Evolutionary conservation across 2,888 invertebrate species (phyloP).

Genomic region (Sycophila texana): DNA sequence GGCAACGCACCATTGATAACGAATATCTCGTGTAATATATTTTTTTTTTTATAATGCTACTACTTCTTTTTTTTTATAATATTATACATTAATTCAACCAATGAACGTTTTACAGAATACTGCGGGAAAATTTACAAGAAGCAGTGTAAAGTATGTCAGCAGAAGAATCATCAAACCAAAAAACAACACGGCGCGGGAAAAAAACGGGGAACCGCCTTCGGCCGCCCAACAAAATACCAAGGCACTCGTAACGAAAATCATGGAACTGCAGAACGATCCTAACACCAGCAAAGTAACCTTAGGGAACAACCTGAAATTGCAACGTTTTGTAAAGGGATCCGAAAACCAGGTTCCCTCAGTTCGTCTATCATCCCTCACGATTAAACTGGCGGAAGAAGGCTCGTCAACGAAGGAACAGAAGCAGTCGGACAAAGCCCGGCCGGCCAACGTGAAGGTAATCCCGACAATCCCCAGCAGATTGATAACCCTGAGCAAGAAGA

Average conservation of each 20-base stretch:
- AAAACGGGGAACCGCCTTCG: not conserved
- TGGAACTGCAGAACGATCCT: constrained; percentile 42
- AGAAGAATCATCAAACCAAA: constrained; percentile 16
- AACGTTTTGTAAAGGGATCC: constrained; percentile 2
- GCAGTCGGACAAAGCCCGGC: not conserved
- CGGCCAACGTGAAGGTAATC: not conserved
- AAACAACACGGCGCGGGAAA: constrained; percentile 6
- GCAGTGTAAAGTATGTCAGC: constrained; percentile 10
- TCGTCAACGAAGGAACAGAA: constrained; percentile 12
- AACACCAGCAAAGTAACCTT: constrained; percentile 12
- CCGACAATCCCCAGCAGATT: constrained; percentile 24
- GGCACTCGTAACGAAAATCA: constrained; percentile 40
- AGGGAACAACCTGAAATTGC: constrained; percentile 11
- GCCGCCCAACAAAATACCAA: not conserved
- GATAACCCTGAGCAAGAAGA: constrained; percentile 22
- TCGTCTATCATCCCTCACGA: not conserved
- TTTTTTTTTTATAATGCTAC: no score
- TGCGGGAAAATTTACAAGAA: constrained; percentile 9
- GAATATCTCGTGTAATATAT: not conserved
- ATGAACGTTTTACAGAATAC: constrained; percentile 1
- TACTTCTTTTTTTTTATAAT: no score
- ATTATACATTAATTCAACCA: no score
- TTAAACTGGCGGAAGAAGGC: not conserved
- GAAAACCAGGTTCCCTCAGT: constrained; percentile 17
- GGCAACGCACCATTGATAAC: not conserved